Percentiles rank a stretch among this genome's conserved stretches.
Conservation (phyloP, 2,113 vertebrate genomes). For the Macquaria australasica region DNA sequence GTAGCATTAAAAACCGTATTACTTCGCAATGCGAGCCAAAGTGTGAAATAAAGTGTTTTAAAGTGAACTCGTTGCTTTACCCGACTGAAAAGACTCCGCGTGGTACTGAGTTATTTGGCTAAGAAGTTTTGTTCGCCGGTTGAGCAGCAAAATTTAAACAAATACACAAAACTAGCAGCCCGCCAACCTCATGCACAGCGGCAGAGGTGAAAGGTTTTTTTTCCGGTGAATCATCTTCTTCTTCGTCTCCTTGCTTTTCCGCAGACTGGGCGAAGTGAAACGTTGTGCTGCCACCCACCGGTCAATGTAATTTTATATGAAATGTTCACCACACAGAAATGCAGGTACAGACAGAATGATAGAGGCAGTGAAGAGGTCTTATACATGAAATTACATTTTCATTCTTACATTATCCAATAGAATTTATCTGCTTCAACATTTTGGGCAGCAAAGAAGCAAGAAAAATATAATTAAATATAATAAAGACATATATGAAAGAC, state of each 20-base stretch:
- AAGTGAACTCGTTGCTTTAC: constrained; percentile 37
- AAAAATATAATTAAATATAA: not conserved
- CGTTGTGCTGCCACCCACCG: constrained; percentile 37
- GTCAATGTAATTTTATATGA: not conserved
- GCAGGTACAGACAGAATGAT: not conserved
- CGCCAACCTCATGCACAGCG: constrained; percentile 79
- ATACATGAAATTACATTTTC: not conserved
- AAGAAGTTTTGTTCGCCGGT: not conserved
- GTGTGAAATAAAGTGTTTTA: constrained; percentile 5
- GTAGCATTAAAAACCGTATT: not conserved
- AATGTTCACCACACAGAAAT: not conserved
- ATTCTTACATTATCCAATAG: not conserved
- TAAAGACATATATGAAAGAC: not conserved
- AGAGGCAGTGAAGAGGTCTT: not conserved
- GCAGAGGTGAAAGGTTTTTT: not conserved
- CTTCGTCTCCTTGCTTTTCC: constrained; percentile 16
- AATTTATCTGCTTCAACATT: not conserved
- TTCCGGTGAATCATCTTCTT: constrained; percentile 56
- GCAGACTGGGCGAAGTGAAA: rapidly evolving
- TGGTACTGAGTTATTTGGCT: not conserved
- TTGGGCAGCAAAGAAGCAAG: not conserved
- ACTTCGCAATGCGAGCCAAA: constrained; percentile 63
- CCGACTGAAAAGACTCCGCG: constrained; percentile 28
- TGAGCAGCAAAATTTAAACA: constrained; percentile 24
- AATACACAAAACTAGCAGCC: constrained; percentile 47